Percentiles rank a stretch among this genome's conserved stretches.
Conservation (phyloP, 2,888 invertebrate species). For the Chloroclysta siterata region DNA sequence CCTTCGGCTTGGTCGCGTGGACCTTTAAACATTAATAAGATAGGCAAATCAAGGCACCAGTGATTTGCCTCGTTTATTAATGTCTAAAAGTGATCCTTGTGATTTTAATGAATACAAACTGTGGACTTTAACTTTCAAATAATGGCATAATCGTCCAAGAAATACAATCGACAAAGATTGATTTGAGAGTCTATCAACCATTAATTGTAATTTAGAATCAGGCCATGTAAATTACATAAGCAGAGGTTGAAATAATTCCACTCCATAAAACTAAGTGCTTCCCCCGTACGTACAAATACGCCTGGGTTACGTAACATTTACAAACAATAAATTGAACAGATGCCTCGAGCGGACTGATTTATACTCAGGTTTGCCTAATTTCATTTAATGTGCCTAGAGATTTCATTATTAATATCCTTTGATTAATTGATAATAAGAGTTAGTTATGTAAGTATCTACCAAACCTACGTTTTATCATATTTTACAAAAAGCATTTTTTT, state of each 20-base stretch:
- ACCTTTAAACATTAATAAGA: too few species aligned
- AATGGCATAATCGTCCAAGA: too few species aligned
- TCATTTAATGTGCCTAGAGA: conserved; percentile 38
- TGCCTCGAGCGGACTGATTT: conserved; percentile 53
- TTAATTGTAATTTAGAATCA: conserved; percentile 25
- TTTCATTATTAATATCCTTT: conserved; percentile 38
- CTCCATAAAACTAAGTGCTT: conserved; percentile 42
- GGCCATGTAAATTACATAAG: conserved; percentile 33
- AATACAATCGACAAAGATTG: conserved; percentile 1
- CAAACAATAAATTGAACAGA: conserved; percentile 57
- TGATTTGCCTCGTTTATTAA: too few species aligned
- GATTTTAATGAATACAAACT: too few species aligned
- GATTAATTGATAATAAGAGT: conserved; percentile 30
- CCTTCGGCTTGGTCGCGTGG: too few species aligned
- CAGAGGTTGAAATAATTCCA: conserved; percentile 36
- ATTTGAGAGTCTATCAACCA: neutral
- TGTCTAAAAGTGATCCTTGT: too few species aligned
- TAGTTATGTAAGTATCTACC: neutral
- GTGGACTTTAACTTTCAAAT: too few species aligned
- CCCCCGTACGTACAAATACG: conserved; percentile 25
- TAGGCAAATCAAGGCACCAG: too few species aligned
- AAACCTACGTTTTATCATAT: neutral
- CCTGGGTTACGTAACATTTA: conserved; percentile 43
- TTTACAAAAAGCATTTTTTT: neutral
- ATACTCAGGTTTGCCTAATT: conserved; percentile 45